Conservation (phyloP, 2,797 vertebrate genomes). For the Phyllotis vaccarum region DNA sequence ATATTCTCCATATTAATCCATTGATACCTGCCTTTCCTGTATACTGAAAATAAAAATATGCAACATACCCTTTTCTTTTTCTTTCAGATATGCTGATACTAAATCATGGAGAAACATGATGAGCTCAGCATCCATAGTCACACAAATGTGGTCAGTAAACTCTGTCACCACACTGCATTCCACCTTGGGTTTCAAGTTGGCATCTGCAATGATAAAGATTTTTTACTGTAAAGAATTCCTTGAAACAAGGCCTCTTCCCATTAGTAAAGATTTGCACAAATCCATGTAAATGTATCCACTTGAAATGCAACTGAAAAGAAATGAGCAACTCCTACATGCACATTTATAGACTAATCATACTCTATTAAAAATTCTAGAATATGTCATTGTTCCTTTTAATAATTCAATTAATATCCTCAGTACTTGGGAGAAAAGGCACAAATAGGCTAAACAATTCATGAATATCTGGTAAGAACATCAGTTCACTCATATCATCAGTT, state of each 20-base stretch:
- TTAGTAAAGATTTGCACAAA: neutral
- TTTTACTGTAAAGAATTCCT: neutral
- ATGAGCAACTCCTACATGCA: neutral
- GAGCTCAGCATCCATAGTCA: constrained; percentile 99
- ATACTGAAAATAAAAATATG: neutral
- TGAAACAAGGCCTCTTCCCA: neutral
- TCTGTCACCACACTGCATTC: constrained; percentile 99
- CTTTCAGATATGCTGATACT: constrained; percentile 98
- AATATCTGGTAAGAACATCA: constrained; percentile 42
- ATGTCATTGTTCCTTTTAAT: neutral
- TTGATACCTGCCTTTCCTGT: neutral
- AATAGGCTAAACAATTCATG: neutral
- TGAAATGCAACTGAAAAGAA: constrained; percentile 27
- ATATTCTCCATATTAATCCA: neutral
- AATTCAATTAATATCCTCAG: neutral
- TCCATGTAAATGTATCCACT: neutral
- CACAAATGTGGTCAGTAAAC: constrained; percentile 99
- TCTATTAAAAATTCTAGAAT: neutral
- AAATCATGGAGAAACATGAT: constrained; percentile 99
- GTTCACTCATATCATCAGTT: constrained; percentile 32
- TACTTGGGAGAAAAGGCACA: constrained; percentile 8
- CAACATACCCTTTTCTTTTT: constrained; percentile 97
- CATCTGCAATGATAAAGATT: constrained; percentile 84
- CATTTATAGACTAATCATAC: neutral
- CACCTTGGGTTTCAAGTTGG: constrained; percentile 96